Percentiles rank a stretch among this genome's conserved stretches.
These are phyloP conservation scores for Pseudomugil tenellus DNA, from an alignment of 2,797 vertebrate genomes.

Conservation along the genomic window DNA sequence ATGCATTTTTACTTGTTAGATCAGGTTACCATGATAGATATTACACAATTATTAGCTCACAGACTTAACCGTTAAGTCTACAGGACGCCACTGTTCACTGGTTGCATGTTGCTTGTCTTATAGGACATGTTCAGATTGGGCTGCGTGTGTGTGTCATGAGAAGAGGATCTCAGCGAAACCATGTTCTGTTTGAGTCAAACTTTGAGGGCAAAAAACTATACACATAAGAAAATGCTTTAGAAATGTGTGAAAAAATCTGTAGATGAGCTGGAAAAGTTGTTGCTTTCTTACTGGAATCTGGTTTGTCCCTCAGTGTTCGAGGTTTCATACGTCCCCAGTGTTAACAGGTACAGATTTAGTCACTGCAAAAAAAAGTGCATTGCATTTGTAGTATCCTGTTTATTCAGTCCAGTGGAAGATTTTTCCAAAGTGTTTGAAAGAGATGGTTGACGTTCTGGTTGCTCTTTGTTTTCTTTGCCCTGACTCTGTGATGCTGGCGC, in stretches of 20 bases:
- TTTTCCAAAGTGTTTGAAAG: conserved; percentile 50
- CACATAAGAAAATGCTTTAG: neutral
- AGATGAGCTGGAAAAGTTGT: conserved; percentile 10
- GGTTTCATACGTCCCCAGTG: conserved; percentile 46
- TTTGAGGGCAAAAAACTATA: conserved; percentile 20
- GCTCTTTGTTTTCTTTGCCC: conserved; percentile 24
- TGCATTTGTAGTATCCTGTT: conserved; percentile 39
- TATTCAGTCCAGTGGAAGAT: conserved; percentile 55
- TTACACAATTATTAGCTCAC: conserved; percentile 48
- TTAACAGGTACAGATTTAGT: conserved; percentile 50
- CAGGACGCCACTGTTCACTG: conserved; percentile 66
- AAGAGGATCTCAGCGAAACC: conserved; percentile 70
- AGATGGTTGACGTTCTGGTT: conserved; percentile 7
- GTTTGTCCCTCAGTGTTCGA: conserved; percentile 37
- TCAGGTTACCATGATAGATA: conserved; percentile 63
- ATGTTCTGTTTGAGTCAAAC: conserved; percentile 16
- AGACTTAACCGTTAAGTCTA: conserved; percentile 38
- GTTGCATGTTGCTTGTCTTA: conserved; percentile 49
- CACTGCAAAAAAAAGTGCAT: conserved; percentile 50
- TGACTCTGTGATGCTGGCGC: conserved; percentile 54
- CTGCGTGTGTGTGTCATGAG: conserved; percentile 40
- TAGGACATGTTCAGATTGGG: conserved; percentile 60
- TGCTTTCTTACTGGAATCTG: conserved; percentile 11
- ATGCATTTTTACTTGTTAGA: conserved; percentile 74
- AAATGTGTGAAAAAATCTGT: conserved; percentile 17